Conservation (phyloP, 2,113 vertebrate species). For the Brachypodius melanocephalos region DNA sequence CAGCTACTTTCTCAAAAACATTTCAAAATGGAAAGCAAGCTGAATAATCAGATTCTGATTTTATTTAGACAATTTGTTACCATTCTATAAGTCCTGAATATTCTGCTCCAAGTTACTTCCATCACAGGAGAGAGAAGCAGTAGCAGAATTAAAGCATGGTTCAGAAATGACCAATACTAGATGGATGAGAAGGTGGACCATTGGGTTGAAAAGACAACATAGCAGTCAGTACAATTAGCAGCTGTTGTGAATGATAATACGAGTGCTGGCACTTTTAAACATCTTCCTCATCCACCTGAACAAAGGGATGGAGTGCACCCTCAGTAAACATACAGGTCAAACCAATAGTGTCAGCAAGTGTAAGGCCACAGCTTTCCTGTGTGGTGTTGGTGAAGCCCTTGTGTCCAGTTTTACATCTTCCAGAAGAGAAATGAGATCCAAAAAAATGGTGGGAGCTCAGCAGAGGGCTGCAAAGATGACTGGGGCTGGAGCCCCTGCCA, state of each 20-base stretch:
- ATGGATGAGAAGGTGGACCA: not conserved
- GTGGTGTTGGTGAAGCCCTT: not conserved
- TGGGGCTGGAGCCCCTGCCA: not conserved
- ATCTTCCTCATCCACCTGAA: not conserved
- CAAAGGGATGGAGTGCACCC: not conserved
- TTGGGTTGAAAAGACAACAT: not conserved
- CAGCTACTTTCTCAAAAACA: not conserved
- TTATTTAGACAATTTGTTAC: not conserved
- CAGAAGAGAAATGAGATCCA: not conserved
- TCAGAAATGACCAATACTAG: not conserved
- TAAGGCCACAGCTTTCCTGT: not conserved
- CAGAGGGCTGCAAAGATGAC: not conserved
- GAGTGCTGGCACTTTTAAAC: not conserved
- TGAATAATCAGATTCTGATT: not conserved
- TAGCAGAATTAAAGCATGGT: not conserved
- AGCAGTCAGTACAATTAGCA: not conserved
- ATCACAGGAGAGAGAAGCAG: not conserved
- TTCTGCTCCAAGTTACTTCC: not conserved
- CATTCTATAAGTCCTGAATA: not conserved
- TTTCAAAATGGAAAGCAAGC: not conserved
- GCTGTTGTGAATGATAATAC: not conserved
- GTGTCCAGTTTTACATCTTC: not conserved
- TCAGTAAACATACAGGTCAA: not conserved
- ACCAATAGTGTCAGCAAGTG: not conserved
- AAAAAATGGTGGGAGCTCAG: not conserved